phyloP scores from a whole-genome alignment of 1,140 invertebrate genomes.

The Caenorhabditis tropicalis region DNA sequence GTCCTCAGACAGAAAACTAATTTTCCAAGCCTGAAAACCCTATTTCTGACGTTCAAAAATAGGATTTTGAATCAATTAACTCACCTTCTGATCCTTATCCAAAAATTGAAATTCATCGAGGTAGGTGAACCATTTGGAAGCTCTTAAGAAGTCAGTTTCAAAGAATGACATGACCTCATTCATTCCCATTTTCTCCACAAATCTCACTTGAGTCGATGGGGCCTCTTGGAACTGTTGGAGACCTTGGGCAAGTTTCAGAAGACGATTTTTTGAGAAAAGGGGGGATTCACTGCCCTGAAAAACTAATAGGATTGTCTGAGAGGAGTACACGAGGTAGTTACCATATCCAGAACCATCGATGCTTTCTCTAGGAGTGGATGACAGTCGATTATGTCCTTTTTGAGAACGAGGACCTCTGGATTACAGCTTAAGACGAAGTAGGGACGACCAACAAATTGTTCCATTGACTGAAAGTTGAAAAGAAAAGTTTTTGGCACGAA shows the following conservation, averaged over 20 bases:
- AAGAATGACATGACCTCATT: background rate
- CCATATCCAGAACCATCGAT: background rate
- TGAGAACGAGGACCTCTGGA: background rate
- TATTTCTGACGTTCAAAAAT: too few species aligned
- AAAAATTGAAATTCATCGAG: background rate
- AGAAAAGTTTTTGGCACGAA: too few species aligned
- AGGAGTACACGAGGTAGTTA: background rate
- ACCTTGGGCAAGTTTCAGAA: background rate
- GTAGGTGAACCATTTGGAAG: slow-evolving; percentile 5
- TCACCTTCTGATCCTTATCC: background rate
- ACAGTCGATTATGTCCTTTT: background rate
- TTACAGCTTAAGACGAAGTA: background rate
- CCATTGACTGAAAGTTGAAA: background rate
- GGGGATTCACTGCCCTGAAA: background rate
- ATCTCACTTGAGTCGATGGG: background rate
- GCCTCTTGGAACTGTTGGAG: slow-evolving; percentile 6
- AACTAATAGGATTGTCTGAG: too few species aligned
- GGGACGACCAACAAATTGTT: background rate
- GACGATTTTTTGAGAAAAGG: background rate
- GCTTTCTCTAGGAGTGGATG: background rate
- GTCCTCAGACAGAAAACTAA: too few species aligned
- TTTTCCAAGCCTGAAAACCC: too few species aligned
- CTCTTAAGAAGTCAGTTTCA: background rate
- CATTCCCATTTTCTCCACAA: background rate
- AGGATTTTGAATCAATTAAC: too few species aligned